These are phyloP conservation scores for Actias luna DNA, from an alignment of 2,888 invertebrate genomes.

Conservation along the genomic window DNA sequence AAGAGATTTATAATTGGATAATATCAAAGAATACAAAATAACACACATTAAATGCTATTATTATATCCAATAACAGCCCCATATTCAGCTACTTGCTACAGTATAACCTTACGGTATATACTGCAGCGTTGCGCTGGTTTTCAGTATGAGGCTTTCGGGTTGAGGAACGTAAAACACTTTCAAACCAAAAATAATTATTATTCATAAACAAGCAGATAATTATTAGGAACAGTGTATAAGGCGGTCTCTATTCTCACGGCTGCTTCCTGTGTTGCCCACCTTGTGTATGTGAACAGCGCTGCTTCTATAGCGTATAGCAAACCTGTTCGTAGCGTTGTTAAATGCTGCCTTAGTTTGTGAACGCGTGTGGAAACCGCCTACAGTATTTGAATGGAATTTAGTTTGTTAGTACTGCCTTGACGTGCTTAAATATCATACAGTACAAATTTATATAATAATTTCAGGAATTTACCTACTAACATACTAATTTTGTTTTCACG, in stretches of 20 bases:
- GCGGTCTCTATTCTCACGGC: conserved; percentile 16
- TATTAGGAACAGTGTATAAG: conserved; percentile 26
- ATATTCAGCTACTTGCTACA: too few species aligned
- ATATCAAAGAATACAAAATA: too few species aligned
- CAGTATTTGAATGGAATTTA: not conserved
- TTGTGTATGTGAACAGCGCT: conserved; percentile 5
- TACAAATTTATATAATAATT: not conserved
- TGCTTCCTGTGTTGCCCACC: conserved; percentile 28
- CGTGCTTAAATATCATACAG: not conserved
- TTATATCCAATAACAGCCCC: too few species aligned
- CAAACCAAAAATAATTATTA: not conserved
- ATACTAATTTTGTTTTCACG: too few species aligned
- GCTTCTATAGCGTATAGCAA: not conserved
- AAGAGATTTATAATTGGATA: too few species aligned
- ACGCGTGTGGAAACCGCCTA: not conserved
- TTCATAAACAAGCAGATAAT: not conserved
- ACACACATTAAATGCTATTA: too few species aligned
- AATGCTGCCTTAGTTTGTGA: conserved; percentile 4
- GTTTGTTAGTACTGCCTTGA: not conserved
- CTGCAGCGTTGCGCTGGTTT: too few species aligned
- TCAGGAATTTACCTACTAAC: not conserved
- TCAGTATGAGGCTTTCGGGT: too few species aligned
- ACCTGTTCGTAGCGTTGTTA: conserved; percentile 5
- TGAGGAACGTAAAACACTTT: too few species aligned
- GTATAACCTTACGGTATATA: too few species aligned